Conservation (phyloP, 53 echinoderm and acorn worm genomes). For the Holothuria scabra region DNA sequence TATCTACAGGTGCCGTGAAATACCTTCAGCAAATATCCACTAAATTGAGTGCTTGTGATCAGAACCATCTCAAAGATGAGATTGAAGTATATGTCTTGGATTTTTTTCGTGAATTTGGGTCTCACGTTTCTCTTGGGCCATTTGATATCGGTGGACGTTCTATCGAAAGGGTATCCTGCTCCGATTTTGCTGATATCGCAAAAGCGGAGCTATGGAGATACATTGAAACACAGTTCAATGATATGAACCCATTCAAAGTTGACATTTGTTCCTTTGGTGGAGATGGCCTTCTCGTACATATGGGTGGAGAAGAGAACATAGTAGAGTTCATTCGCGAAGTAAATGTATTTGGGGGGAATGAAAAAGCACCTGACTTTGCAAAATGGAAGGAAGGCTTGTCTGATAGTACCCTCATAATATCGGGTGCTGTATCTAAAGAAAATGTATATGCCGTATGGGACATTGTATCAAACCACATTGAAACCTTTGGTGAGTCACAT, state of each 20-base stretch:
- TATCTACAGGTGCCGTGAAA: neutral
- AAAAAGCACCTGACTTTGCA: neutral
- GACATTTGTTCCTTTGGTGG: neutral
- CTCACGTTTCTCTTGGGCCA: conserved; percentile 21
- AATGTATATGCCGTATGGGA: conserved; percentile 23
- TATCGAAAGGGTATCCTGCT: neutral
- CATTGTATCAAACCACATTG: neutral
- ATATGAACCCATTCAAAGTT: neutral
- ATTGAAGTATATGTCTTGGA: neutral
- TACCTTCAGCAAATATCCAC: neutral
- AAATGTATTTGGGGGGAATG: neutral
- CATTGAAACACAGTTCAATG: neutral
- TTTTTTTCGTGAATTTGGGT: conserved; percentile 4
- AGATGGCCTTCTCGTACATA: neutral
- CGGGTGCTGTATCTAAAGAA: neutral
- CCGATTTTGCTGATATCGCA: neutral
- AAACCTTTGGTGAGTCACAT: neutral
- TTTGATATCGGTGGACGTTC: conserved; percentile 1
- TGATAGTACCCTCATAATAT: neutral
- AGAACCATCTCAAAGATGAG: neutral
- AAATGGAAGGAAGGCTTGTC: neutral
- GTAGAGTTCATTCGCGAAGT: neutral
- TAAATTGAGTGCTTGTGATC: neutral
- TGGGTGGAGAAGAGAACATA: neutral
- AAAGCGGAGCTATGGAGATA: neutral